A percentile compares a stretch with the other conserved stretches of the same genome.
phyloP scores from a whole-genome alignment of 2,888 invertebrate species.

The Dysmachus trigonus region DNA sequence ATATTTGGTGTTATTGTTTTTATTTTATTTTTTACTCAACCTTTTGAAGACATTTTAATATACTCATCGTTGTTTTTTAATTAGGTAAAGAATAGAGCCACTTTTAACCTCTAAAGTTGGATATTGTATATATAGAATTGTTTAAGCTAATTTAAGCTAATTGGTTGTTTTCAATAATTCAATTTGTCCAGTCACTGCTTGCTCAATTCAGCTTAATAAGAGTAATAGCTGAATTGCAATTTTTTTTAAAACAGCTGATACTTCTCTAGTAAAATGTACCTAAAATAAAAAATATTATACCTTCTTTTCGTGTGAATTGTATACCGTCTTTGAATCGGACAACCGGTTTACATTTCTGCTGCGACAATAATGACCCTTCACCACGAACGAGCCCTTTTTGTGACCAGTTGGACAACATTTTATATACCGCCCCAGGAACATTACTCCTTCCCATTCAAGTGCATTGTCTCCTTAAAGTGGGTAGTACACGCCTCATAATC shows the following conservation, averaged over 20 bases:
- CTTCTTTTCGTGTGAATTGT: background rate
- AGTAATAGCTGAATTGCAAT: background rate
- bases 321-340: background rate
- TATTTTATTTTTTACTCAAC: background rate
- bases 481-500: conserved; percentile 31
- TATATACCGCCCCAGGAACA: background rate
- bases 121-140: too few relatives aligned
- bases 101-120: too few relatives aligned
- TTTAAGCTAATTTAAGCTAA: too few relatives aligned
- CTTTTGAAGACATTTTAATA: background rate
- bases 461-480: conserved; percentile 19
- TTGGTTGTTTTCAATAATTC: background rate
- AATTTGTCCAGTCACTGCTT: background rate
- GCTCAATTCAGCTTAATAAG: background rate
- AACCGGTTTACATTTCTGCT: conserved; percentile 2
- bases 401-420: background rate
- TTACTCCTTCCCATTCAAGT: conserved; percentile 3
- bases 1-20: background rate
- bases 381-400: background rate
- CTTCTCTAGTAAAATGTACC: background rate
- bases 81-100: too few relatives aligned
- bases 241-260: background rate
- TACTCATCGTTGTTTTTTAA: too few relatives aligned
- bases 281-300: background rate
- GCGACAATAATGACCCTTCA: background rate